Evolutionary conservation across 1,140 invertebrate genomes (phyloP).

Genomic region (Zelostemma sp.): DNA sequence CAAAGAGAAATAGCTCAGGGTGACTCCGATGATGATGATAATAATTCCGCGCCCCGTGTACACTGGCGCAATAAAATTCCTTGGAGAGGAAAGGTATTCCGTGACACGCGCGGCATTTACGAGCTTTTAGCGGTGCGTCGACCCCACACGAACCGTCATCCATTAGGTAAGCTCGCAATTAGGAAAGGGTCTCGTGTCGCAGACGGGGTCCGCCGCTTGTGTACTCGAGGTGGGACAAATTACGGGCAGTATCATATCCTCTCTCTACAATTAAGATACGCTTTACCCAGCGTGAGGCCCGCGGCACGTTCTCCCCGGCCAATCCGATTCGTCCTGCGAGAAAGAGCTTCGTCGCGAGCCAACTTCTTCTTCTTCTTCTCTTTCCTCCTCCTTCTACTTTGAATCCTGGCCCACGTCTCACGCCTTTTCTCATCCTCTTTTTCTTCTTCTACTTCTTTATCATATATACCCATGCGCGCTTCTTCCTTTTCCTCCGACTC

Average conservation of each 20-base stretch:
- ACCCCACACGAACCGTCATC: slow-evolving; percentile 21
- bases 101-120: slow-evolving; percentile 5
- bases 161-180: slow-evolving; percentile 20
- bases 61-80: slow-evolving; percentile 12
- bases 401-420: slow-evolving; percentile 4
- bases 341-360: neutral
- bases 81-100: slow-evolving; percentile 9
- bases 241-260: slow-evolving; percentile 30
- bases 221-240: slow-evolving; percentile 32
- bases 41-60: slow-evolving; percentile 8
- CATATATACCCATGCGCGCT: slow-evolving; percentile 12
- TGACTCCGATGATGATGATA: slow-evolving; percentile 7
- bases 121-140: slow-evolving; percentile 16
- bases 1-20: slow-evolving; percentile 3
- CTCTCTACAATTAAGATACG: slow-evolving; percentile 37
- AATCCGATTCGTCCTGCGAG: slow-evolving; percentile 34
- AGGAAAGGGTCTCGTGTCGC: slow-evolving; percentile 13
- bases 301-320: slow-evolving; percentile 32
- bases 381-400: neutral
- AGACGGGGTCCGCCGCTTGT: slow-evolving; percentile 4
- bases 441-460: slow-evolving; percentile 9
- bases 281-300: slow-evolving; percentile 27
- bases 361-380: slow-evolving; percentile 1
- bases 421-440: slow-evolving; percentile 2
- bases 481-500: slow-evolving; percentile 10